Percentiles rank a stretch among this genome's conserved stretches.
These are phyloP conservation scores for Orthosia gracilis DNA, from an alignment of 2,888 invertebrate genomes.

Conservation along the genomic window DNA sequence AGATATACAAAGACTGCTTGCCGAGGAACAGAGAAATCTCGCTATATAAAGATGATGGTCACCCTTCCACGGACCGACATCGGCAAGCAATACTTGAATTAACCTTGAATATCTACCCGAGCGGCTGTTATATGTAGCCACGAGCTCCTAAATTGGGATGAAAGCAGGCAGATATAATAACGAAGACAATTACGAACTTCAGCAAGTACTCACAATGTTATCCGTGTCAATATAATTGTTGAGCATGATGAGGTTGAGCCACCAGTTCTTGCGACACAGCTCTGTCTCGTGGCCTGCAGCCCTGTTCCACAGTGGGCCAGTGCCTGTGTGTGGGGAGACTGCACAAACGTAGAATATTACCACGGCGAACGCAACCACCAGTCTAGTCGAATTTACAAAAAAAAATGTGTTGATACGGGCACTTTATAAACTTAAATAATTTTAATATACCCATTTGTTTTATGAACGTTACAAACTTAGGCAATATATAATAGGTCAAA, in stretches of 20 bases:
- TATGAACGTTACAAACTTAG: no score
- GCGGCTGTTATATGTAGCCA: no score
- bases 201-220: constrained; percentile 87
- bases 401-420: background rate
- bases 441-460: no score
- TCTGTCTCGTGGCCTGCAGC: constrained; percentile 86
- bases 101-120: no score
- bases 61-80: no score
- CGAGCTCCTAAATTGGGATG: background rate
- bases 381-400: constrained; percentile 72
- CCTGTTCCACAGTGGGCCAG: constrained; percentile 92
- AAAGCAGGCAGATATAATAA: background rate
- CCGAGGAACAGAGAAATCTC: no score
- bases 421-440: background rate
- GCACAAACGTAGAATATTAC: constrained; percentile 91
- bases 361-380: constrained; percentile 90
- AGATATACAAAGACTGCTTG: no score
- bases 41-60: no score
- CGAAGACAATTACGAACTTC: no score
- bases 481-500: no score
- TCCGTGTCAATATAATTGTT: constrained; percentile 91
- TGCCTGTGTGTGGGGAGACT: constrained; percentile 90
- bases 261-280: constrained; percentile 92
- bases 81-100: no score
- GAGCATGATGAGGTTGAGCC: constrained; percentile 92